A percentile compares a stretch with the other conserved stretches of the same genome.
phyloP scores from a whole-genome alignment of 2,797 vertebrate genomes.

The Enteromius trimaculatus region DNA sequence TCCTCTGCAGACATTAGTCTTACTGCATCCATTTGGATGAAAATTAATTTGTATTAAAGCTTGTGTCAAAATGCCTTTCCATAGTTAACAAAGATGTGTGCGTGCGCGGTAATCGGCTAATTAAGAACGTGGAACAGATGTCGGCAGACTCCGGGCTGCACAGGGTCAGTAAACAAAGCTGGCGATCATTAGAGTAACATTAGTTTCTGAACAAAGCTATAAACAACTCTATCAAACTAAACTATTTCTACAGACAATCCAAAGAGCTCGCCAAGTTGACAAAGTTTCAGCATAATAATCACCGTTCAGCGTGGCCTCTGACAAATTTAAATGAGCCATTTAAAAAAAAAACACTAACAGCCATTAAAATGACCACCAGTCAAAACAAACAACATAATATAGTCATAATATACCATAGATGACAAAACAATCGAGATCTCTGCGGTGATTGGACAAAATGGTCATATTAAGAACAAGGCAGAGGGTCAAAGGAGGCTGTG shows the following conservation, averaged over 20 bases:
- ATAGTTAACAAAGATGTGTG: slow-evolving; percentile 82
- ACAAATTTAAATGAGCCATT: slow-evolving; percentile 38
- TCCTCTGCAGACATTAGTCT: slow-evolving; percentile 2
- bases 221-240: slow-evolving; percentile 50
- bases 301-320: not conserved
- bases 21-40: slow-evolving; percentile 53
- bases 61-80: slow-evolving; percentile 83
- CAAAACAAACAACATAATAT: slow-evolving; percentile 44
- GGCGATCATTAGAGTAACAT: slow-evolving; percentile 89
- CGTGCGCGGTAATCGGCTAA: slow-evolving; percentile 90
- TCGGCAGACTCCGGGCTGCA: slow-evolving; percentile 87
- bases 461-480: slow-evolving; percentile 35
- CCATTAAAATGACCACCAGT: slow-evolving; percentile 38
- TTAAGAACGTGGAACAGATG: slow-evolving; percentile 95
- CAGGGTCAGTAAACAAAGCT: slow-evolving; percentile 97
- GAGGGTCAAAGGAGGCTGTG: slow-evolving; percentile 36
- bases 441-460: slow-evolving; percentile 2
- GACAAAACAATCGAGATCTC: slow-evolving; percentile 31
- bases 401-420: slow-evolving; percentile 31
- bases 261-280: slow-evolving; percentile 4
- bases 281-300: slow-evolving; percentile 8
- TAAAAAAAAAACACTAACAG: not conserved
- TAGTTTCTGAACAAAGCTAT: slow-evolving; percentile 71
- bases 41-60: slow-evolving; percentile 91
- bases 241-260: slow-evolving; percentile 19